These are phyloP conservation scores for Zaprionus ornatus DNA, from an alignment of 1,140 invertebrate species.

Conservation along the genomic window DNA sequence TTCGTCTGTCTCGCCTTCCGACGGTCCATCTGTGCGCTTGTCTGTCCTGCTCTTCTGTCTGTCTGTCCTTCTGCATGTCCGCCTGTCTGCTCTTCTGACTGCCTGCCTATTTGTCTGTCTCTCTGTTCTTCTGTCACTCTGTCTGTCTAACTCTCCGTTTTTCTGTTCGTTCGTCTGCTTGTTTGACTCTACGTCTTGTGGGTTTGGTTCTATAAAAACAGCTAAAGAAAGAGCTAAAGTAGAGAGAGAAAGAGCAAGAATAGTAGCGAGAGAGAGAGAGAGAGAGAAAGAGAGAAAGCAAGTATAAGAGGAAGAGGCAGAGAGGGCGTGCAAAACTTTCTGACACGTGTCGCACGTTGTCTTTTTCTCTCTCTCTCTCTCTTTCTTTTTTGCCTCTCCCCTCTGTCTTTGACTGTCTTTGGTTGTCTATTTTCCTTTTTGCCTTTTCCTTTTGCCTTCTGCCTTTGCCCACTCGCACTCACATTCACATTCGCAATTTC, in stretches of 20 bases:
- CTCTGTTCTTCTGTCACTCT: background rate
- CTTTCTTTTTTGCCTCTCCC: background rate
- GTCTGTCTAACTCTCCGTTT: background rate
- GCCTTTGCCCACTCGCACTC: slow-evolving; percentile 12
- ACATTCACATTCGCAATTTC: background rate
- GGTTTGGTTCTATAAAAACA: background rate
- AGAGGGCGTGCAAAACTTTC: slow-evolving; percentile 31
- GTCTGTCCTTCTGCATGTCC: background rate
- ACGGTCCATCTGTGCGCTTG: background rate
- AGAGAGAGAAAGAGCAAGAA: background rate
- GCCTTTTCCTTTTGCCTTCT: background rate
- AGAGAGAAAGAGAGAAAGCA: background rate
- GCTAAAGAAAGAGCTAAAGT: background rate
- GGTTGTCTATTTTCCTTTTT: background rate
- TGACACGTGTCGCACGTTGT: slow-evolving; percentile 42
- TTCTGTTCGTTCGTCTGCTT: background rate
- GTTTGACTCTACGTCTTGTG: background rate
- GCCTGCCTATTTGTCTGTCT: background rate
- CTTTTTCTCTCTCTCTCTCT: background rate
- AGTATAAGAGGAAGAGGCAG: background rate
- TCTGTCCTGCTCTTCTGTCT: slow-evolving; percentile 10
- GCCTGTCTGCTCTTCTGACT: background rate
- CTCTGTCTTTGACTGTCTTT: background rate
- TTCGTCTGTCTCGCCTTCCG: background rate
- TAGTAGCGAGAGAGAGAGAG: background rate